Percentiles rank a stretch among this genome's conserved stretches.
These are phyloP conservation scores for Emydura subglobosa DNA, from an alignment of 2,113 vertebrate genomes.

Conservation along the genomic window DNA sequence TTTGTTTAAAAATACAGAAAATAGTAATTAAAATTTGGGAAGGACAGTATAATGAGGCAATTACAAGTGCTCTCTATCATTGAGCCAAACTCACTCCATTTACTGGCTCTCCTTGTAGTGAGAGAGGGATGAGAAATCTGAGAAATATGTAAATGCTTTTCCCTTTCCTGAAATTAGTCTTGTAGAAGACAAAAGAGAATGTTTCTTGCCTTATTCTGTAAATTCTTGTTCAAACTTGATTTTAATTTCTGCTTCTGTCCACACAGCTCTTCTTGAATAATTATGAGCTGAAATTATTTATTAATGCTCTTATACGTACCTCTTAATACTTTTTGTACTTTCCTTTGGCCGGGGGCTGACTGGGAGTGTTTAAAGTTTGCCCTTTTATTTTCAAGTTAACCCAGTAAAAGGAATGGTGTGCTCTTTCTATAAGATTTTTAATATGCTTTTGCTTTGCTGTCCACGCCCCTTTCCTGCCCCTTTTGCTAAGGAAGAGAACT, in stretches of 20 bases:
- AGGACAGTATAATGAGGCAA: too few species aligned
- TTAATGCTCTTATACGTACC: too few species aligned
- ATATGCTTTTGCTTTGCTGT: neutral
- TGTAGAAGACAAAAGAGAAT: neutral
- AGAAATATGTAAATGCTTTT: neutral
- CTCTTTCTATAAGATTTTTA: neutral
- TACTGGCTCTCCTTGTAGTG: neutral
- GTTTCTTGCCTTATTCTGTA: too few species aligned
- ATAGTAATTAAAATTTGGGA: too few species aligned
- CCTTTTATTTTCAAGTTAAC: neutral
- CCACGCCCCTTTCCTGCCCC: neutral
- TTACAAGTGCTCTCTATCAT: neutral
- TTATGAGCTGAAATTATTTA: too few species aligned
- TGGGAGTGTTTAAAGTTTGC: too few species aligned
- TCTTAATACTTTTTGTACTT: neutral
- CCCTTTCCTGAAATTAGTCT: neutral
- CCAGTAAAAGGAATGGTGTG: neutral
- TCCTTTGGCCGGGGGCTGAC: neutral
- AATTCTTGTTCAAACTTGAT: too few species aligned
- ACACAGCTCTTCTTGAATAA: too few species aligned
- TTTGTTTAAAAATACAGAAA: too few species aligned
- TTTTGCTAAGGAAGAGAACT: neutral
- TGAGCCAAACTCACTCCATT: neutral
- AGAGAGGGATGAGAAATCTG: neutral
- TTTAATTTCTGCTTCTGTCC: too few species aligned